Percentiles rank a stretch among this genome's conserved stretches.
Evolutionary conservation across 2,797 vertebrate genomes (phyloP).

Genomic region (Emydoidea blandingii): DNA sequence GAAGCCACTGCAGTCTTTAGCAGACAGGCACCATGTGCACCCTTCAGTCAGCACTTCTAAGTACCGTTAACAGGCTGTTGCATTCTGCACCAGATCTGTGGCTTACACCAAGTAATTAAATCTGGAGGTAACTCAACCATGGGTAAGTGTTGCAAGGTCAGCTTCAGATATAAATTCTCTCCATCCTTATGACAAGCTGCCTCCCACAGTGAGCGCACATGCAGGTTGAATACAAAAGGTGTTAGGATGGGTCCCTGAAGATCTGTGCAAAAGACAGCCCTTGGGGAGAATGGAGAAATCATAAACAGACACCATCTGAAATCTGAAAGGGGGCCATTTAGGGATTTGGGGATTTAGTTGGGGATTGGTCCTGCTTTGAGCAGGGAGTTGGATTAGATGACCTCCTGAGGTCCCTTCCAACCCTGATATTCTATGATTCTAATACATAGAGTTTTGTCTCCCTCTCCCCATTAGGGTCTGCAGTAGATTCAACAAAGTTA

Average conservation of each 20-base stretch:
- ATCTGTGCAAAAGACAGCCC: background rate
- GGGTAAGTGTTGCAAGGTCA: background rate
- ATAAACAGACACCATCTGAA: background rate
- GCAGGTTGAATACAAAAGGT: background rate
- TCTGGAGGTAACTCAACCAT: rapidly evolving
- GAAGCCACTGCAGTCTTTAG: background rate
- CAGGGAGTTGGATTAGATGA: too few relatives aligned
- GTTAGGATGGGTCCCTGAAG: background rate
- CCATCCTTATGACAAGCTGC: background rate
- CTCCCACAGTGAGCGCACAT: background rate
- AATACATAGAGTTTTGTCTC: background rate
- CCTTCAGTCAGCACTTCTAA: background rate
- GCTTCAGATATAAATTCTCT: background rate
- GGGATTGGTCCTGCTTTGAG: too few relatives aligned
- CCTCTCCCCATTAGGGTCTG: too few relatives aligned
- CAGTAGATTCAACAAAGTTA: background rate
- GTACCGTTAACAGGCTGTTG: background rate
- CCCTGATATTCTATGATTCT: too few relatives aligned
- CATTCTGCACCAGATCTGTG: background rate
- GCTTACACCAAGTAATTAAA: background rate
- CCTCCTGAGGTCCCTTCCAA: too few relatives aligned
- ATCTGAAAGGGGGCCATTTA: background rate
- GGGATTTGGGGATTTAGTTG: too few relatives aligned
- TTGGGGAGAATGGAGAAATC: background rate
- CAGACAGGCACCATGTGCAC: background rate